Percentiles rank a stretch among this genome's conserved stretches.
Evolutionary conservation across 2,113 vertebrate species (phyloP).

Genomic region (Polypterus senegalus): DNA sequence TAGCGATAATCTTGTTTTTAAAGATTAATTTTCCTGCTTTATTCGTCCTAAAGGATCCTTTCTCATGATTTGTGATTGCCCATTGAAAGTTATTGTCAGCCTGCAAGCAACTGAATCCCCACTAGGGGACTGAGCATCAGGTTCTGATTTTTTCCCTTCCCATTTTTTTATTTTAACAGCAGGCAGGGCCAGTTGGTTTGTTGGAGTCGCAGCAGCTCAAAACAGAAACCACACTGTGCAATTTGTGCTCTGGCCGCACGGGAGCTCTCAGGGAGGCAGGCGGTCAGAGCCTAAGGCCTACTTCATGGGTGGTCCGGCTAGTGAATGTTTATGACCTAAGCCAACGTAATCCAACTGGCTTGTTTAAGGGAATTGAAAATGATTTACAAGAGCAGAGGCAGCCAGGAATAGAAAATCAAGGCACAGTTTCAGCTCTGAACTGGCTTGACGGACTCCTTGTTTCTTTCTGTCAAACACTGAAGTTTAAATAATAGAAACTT

Average conservation of each 20-base stretch:
- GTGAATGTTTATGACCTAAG: constrained; percentile 66
- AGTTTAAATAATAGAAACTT: too few relatives aligned
- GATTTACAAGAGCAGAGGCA: constrained; percentile 55
- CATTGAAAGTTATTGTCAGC: too few relatives aligned
- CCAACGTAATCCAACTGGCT: constrained; percentile 66
- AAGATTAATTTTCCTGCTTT: too few relatives aligned
- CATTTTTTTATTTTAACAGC: constrained; percentile 47
- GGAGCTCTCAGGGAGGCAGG: constrained; percentile 26
- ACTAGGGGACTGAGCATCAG: constrained; percentile 2
- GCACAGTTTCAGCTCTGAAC: constrained; percentile 41
- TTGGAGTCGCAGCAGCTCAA: constrained; percentile 27
- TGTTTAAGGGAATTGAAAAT: constrained; percentile 64
- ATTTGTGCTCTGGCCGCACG: constrained; percentile 34
- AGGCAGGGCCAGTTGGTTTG: constrained; percentile 27
- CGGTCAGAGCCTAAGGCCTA: constrained; percentile 20
- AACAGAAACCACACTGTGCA: constrained; percentile 45
- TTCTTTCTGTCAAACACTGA: constrained; percentile 10
- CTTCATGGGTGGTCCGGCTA: constrained; percentile 58
- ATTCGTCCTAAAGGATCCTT: too few relatives aligned
- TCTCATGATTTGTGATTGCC: too few relatives aligned
- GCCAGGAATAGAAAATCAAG: constrained; percentile 50
- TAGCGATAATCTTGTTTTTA: too few relatives aligned
- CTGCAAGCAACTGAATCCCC: not conserved
- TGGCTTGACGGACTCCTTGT: constrained; percentile 19
- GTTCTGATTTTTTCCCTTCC: constrained; percentile 32